phyloP scores from a whole-genome alignment of 1,140 invertebrate genomes.

The Argopecten irradians region DNA sequence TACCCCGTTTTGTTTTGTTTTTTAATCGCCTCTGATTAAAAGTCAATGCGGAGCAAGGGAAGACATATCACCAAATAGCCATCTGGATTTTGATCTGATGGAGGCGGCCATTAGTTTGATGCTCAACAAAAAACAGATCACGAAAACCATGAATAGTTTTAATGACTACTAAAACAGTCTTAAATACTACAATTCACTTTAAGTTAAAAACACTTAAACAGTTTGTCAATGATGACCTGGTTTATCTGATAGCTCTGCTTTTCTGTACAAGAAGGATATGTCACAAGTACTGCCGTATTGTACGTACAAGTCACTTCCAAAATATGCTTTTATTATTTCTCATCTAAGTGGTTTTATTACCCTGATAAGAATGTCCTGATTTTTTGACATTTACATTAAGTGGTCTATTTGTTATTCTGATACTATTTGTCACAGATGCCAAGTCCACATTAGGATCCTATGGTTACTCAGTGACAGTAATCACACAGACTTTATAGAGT shows the following conservation, averaged over 20 bases:
- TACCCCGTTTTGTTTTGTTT: no score
- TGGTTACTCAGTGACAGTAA: not conserved
- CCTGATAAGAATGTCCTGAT: not conserved
- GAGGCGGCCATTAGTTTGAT: no score
- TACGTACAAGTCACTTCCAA: not conserved
- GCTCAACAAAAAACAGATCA: no score
- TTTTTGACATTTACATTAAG: not conserved
- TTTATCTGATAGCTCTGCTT: not conserved
- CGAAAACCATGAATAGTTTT: no score
- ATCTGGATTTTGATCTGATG: no score
- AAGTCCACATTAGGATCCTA: not conserved
- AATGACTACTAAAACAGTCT: not conserved
- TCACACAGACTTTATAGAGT: not conserved
- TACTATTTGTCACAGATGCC: not conserved
- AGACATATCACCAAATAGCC: no score
- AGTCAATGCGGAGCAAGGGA: no score
- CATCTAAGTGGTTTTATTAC: not conserved
- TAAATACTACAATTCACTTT: no score
- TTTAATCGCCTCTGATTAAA: no score
- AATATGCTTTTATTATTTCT: not conserved
- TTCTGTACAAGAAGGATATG: no score
- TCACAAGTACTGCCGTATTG: not conserved
- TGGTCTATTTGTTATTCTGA: not conserved
- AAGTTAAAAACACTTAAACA: no score
- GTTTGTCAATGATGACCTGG: no score